These are phyloP conservation scores for Mesocentrotus franciscanus DNA, from an alignment of 53 echinoderm and acorn worm species.

Conservation along the genomic window DNA sequence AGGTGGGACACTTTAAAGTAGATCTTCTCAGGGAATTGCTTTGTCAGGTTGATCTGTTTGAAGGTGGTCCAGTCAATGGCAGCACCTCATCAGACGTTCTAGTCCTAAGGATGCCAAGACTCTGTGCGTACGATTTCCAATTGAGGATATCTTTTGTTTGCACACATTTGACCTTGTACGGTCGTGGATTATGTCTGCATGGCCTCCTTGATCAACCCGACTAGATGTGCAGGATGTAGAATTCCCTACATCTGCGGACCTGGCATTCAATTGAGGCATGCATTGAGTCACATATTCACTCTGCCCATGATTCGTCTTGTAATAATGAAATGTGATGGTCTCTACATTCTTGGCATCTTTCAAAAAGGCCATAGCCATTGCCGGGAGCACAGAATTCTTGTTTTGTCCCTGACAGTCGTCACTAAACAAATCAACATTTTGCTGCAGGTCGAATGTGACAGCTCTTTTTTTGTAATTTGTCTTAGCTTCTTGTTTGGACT, in stretches of 20 bases:
- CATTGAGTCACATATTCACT: constrained; percentile 73
- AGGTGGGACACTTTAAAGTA: too few relatives aligned
- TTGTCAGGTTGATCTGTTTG: too few relatives aligned
- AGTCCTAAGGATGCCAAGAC: not conserved
- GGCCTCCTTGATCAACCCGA: too few relatives aligned
- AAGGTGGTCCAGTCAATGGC: too few relatives aligned
- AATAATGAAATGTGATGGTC: constrained; percentile 60
- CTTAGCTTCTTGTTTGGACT: too few relatives aligned
- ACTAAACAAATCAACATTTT: constrained; percentile 70
- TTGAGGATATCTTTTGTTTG: not conserved
- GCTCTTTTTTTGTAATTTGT: too few relatives aligned
- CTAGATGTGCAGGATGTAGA: not conserved
- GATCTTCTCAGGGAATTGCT: too few relatives aligned
- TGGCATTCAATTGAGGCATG: too few relatives aligned
- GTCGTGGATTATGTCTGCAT: not conserved
- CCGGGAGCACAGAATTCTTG: constrained; percentile 74
- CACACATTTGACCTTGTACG: not conserved
- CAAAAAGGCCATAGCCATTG: constrained; percentile 67
- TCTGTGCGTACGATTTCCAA: not conserved
- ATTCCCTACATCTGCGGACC: constrained; percentile 57
- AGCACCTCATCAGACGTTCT: not conserved
- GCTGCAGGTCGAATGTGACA: constrained; percentile 71
- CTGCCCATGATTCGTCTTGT: constrained; percentile 74
- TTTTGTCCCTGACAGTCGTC: constrained; percentile 81
- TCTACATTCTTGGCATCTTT: constrained; percentile 15